Evolutionary conservation across 2,797 vertebrate species (phyloP).

Genomic region (Phoxinus dragarum): DNA sequence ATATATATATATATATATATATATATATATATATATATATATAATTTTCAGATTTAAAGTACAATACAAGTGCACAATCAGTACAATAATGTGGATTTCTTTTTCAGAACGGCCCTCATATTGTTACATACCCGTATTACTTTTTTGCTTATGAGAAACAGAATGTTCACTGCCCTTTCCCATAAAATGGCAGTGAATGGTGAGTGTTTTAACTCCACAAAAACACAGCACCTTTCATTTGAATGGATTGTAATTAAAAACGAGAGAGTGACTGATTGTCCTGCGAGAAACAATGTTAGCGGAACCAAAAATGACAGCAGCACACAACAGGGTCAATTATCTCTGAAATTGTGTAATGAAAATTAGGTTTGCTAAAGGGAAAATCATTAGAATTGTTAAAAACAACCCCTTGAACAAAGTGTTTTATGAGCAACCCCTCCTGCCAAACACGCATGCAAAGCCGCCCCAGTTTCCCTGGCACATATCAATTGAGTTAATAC

Average conservation of each 20-base stretch:
- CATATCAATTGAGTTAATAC: conserved; percentile 59
- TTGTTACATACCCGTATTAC: not conserved
- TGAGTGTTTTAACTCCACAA: conserved; percentile 1
- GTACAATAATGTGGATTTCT: not conserved
- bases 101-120: not conserved
- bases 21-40: no score
- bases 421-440: conserved; percentile 45
- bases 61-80: no score
- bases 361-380: conserved; percentile 37
- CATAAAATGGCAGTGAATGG: not conserved
- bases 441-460: conserved; percentile 43
- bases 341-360: conserved; percentile 78
- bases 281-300: conserved; percentile 64
- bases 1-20: no score
- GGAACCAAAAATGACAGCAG: conserved; percentile 75
- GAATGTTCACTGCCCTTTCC: not conserved
- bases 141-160: not conserved
- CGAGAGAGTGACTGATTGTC: conserved; percentile 19
- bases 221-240: conserved; percentile 22
- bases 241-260: conserved; percentile 41
- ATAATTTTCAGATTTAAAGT: not conserved
- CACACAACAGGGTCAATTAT: conserved; percentile 79
- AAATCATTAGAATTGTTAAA: conserved; percentile 52
- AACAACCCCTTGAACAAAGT: conserved; percentile 46
- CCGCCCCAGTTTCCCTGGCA: conserved; percentile 50